Evolutionary conservation across 2,888 invertebrate species (phyloP).

Genomic region (Rhagonycha fulva): DNA sequence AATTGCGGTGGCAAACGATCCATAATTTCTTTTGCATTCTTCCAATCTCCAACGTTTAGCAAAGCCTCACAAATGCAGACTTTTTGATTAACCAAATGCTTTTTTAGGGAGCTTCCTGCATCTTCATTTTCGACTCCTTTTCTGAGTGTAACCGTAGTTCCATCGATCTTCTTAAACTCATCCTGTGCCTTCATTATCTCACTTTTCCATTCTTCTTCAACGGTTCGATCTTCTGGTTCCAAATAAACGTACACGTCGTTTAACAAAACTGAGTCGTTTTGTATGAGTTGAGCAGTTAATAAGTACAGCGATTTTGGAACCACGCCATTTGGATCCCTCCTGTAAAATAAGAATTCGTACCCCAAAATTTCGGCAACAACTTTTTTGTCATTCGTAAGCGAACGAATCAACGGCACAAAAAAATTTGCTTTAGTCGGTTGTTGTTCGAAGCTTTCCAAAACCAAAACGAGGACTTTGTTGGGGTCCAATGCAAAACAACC

Average conservation of each 20-base stretch:
- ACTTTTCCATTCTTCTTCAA: conserved; percentile 80
- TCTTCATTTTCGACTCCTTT: conserved; percentile 74
- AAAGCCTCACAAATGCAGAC: conserved; percentile 90
- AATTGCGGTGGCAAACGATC: conserved; percentile 82
- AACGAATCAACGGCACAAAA: conserved; percentile 84
- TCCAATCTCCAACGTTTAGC: conserved; percentile 88
- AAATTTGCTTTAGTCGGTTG: conserved; percentile 76
- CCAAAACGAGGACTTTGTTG: conserved; percentile 93
- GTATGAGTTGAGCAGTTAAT: conserved; percentile 87
- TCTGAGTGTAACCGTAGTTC: conserved; percentile 73
- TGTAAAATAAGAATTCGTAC: conserved; percentile 80
- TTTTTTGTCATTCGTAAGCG: conserved; percentile 85
- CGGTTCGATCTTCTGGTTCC: conserved; percentile 81
- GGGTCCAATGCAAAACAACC: conserved; percentile 99
- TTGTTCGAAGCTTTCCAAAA: conserved; percentile 95
- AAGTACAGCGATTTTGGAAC: conserved; percentile 86
- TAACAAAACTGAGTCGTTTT: conserved; percentile 82
- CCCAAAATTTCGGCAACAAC: conserved; percentile 94
- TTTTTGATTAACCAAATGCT: conserved; percentile 80
- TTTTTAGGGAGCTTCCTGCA: conserved; percentile 68
- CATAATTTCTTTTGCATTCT: conserved; percentile 78
- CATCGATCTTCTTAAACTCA: conserved; percentile 82
- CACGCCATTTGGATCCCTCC: conserved; percentile 65
- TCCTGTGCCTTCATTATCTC: conserved; percentile 83
- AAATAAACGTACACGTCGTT: conserved; percentile 91